Evolutionary conservation across 2,113 vertebrate species (phyloP), one percentile per base, ranked within the genome.

Genomic region (Phalacrocorax pelagicus): DNA sequence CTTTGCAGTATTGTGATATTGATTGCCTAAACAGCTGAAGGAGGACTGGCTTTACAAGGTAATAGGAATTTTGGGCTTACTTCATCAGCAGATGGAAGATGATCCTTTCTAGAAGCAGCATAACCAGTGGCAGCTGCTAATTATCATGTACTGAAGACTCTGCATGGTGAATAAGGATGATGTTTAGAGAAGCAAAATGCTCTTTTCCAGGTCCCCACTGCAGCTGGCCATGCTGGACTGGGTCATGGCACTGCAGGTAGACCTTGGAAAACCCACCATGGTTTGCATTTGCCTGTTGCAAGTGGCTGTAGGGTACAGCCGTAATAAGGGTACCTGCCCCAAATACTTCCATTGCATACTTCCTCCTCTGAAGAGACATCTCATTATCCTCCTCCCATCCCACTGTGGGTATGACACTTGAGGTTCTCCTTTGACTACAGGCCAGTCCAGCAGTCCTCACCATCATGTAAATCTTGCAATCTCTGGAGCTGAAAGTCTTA

Each of bases 391-490:
- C 24, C 23, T 81, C n/a, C 19, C 10, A 23, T 83, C 30, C 30
- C 51, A 32, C 26, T 9, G 15, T 5, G 9, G 11, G 13, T 70
- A 8, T n/a, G 30, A 36, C 61, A 30, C 21, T 27, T 79, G 30
- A 34, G 47, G 12, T 55, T 89, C 47, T 42, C 80, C 27, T 47
- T 72, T 86, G 42, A 27, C 49, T 61, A 12, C 59, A 42, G 21
- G 24, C 44, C 44, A 69, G 32, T 61, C n/a, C 22, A 72, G 9
- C 9, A 44, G 21, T 27, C 66, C 27, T 80, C 0, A 0, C 19
- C 58, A 17, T 55, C 67, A 10, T 9, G 32, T 20, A 69, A 38
- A 10, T 38, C 66, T 55, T 3, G 3, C 12, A 62, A n/a, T 8
- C 17, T 47, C n/a, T 59, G 57, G 57, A 88, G 67, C 36, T 66